Conservation (phyloP, 1,140 invertebrate genomes). For the Penaeus vannamei region DNA sequence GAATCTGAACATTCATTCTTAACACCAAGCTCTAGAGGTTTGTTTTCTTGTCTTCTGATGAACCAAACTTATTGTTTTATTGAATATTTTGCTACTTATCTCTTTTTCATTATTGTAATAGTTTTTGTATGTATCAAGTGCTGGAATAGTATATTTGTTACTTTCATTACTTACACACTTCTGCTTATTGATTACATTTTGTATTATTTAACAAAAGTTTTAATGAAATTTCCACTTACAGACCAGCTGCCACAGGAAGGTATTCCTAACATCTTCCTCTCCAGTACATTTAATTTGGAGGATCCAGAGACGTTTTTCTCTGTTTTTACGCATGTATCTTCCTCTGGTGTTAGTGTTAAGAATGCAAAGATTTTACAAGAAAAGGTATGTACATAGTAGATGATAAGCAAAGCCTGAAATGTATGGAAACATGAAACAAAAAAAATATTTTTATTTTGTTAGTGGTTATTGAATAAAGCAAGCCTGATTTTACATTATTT, state of each 20-base stretch:
- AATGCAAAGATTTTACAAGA: slow-evolving; percentile 77
- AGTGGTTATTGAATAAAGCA: too few species aligned
- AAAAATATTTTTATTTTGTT: slow-evolving; percentile 67
- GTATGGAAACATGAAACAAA: slow-evolving; percentile 64
- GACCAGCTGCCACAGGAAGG: slow-evolving; percentile 68
- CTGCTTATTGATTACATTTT: neutral
- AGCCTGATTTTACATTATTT: neutral
- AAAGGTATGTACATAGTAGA: slow-evolving; percentile 73
- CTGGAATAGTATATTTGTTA: too few species aligned
- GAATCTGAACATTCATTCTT: slow-evolving; percentile 40
- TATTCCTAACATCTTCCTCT: slow-evolving; percentile 62
- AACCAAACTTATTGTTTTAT: neutral
- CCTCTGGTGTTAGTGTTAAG: slow-evolving; percentile 46
- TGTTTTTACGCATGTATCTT: slow-evolving; percentile 62
- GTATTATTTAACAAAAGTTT: neutral
- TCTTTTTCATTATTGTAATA: neutral
- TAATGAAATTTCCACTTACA: slow-evolving; percentile 29
- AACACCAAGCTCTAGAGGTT: slow-evolving; percentile 53
- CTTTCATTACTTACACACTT: too few species aligned
- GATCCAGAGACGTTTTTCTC: slow-evolving; percentile 65
- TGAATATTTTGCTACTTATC: neutral
- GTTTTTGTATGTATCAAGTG: too few species aligned
- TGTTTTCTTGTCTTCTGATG: neutral
- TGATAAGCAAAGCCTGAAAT: too few species aligned
- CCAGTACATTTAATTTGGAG: slow-evolving; percentile 59